A percentile compares a stretch with the other conserved stretches of the same genome.
These are phyloP conservation scores for Hydractinia echinata DNA, from an alignment of 30 jellyfish, hydroid and myxozoan species.

Conservation along the genomic window DNA sequence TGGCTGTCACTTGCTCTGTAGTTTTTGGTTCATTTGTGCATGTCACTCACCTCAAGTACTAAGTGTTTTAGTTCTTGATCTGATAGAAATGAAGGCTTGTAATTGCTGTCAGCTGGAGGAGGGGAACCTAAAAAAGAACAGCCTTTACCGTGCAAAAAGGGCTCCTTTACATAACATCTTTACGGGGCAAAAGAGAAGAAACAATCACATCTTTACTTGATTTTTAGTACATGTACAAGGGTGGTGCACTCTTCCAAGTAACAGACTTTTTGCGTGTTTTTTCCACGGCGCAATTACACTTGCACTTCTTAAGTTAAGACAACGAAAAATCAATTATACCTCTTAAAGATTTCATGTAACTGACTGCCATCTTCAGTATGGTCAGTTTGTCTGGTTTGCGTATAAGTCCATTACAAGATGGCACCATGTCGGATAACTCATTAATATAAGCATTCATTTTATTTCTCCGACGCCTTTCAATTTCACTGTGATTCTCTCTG, in stretches of 20 bases:
- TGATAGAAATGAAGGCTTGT: conserved; percentile 89
- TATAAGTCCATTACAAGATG: conserved; percentile 92
- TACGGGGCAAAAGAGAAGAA: too few relatives aligned
- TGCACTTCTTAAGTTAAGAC: too few relatives aligned
- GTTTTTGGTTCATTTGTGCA: not conserved
- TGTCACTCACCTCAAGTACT: conserved; percentile 75
- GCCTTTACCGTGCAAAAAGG: not conserved
- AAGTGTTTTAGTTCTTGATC: conserved; percentile 94
- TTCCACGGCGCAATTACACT: too few relatives aligned
- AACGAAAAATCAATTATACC: conserved; percentile 37
- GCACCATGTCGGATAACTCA: conserved; percentile 99
- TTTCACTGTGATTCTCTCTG: conserved; percentile 98
- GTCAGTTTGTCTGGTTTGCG: conserved; percentile 98
- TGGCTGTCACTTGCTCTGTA: too few relatives aligned
- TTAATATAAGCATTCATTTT: conserved; percentile 97
- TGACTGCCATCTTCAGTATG: conserved; percentile 93
- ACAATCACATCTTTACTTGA: too few relatives aligned
- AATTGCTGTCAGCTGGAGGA: conserved; percentile 67
- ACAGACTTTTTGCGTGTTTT: too few relatives aligned
- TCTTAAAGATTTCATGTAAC: conserved; percentile 83
- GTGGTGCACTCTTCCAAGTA: too few relatives aligned
- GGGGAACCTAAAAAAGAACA: conserved; percentile 62
- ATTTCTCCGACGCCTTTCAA: conserved; percentile 91
- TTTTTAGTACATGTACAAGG: too few relatives aligned
- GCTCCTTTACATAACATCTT: too few relatives aligned